These are phyloP conservation scores for Trichechus manatus DNA, from an alignment of 2,113 vertebrate species.

Conservation along the genomic window DNA sequence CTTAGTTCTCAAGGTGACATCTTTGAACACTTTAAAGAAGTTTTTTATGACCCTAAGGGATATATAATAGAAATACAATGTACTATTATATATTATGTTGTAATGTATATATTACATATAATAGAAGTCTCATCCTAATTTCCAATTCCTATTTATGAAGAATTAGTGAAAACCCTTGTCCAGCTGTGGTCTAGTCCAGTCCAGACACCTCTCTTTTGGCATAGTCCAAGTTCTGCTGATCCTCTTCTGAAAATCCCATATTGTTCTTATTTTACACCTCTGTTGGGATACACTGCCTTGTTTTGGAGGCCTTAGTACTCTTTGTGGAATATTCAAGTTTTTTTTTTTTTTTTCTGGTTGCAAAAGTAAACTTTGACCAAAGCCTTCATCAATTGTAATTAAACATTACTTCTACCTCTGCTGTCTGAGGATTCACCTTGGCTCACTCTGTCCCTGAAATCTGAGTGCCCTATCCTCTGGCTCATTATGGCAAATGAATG, in stretches of 20 bases:
- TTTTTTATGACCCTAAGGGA: background rate
- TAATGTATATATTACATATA: background rate
- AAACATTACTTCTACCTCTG: background rate
- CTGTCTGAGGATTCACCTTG: background rate
- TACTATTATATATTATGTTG: no score
- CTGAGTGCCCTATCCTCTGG: background rate
- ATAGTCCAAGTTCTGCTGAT: conserved; percentile 17
- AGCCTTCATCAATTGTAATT: background rate
- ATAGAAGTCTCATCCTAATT: background rate
- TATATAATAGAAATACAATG: background rate
- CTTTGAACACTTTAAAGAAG: no score
- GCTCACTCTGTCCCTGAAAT: background rate
- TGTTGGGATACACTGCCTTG: background rate
- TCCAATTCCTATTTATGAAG: background rate
- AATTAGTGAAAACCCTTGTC: conserved; percentile 18
- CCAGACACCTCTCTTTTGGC: conserved; percentile 1
- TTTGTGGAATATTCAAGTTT: background rate
- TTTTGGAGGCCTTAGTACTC: background rate
- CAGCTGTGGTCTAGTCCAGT: background rate
- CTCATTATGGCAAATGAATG: conserved; percentile 1
- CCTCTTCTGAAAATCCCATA: conserved; percentile 1
- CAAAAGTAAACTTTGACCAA: conserved; percentile 42
- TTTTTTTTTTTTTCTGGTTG: background rate
- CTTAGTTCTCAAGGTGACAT: no score
- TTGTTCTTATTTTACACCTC: background rate